Evolutionary conservation across 2,888 invertebrate species (phyloP).

Genomic region (Microchrysa polita): DNA sequence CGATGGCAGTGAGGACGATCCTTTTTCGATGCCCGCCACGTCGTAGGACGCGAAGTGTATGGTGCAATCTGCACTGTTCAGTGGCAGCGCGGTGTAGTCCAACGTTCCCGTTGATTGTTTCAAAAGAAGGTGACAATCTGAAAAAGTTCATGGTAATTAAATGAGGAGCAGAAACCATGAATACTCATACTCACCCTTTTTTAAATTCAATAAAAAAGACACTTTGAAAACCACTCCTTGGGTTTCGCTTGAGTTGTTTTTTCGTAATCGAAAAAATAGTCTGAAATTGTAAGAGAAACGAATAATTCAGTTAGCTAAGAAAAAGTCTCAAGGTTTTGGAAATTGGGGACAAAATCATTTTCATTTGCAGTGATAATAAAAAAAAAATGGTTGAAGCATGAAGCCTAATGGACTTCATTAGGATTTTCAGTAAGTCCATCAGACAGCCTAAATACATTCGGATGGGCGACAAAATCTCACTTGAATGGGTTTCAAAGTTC

Average conservation of each 20-base stretch:
- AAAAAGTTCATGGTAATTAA: too few species aligned
- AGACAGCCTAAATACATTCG: too few species aligned
- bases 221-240: conserved; percentile 53
- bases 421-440: too few species aligned
- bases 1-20: neutral
- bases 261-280: conserved; percentile 54
- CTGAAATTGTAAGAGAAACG: conserved; percentile 50
- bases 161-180: too few species aligned
- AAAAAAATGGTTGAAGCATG: too few species aligned
- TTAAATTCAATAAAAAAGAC: conserved; percentile 55
- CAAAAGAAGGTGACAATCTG: conserved; percentile 58
- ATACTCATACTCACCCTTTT: conserved; percentile 55
- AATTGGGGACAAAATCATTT: too few species aligned
- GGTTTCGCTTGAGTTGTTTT: conserved; percentile 46
- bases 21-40: neutral
- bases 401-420: too few species aligned
- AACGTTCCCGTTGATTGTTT: conserved; percentile 56
- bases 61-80: conserved; percentile 57
- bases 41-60: conserved; percentile 57
- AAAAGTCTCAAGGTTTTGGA: neutral
- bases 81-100: conserved; percentile 58
- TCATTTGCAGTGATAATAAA: too few species aligned
- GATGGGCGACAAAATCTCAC: too few species aligned
- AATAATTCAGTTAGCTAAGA: neutral
- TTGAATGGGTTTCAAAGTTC: too few species aligned